Percentiles rank a stretch among this genome's conserved stretches.
Conservation (phyloP, 2,797 vertebrate species). For the Meriones psammophilus region DNA sequence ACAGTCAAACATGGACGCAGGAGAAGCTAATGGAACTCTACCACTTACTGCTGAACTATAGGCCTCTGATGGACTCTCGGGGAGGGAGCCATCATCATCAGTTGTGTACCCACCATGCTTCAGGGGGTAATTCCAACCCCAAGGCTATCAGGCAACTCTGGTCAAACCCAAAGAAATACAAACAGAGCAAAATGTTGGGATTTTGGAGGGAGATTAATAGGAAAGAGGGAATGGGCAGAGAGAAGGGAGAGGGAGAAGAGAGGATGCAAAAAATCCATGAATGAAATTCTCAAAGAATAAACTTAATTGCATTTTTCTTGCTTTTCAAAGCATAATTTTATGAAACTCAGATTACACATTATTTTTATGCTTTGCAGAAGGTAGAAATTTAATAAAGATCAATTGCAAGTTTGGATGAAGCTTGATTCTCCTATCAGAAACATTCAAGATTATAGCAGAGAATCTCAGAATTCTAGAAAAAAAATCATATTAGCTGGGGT, state of each 20-base stretch:
- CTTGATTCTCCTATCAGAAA: background rate
- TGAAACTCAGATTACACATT: background rate
- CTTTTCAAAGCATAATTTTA: background rate
- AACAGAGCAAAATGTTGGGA: background rate
- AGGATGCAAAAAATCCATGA: background rate
- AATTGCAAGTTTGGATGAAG: background rate
- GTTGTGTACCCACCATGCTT: background rate
- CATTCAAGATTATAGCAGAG: constrained; percentile 7
- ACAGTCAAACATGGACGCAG: background rate
- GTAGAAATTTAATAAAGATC: background rate
- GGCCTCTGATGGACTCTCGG: background rate
- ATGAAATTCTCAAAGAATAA: background rate
- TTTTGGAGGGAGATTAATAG: background rate
- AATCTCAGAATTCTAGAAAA: background rate
- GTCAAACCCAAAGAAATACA: background rate
- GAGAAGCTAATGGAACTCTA: background rate
- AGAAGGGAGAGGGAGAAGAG: background rate
- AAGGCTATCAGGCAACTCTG: background rate
- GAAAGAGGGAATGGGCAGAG: background rate
- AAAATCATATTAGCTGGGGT: background rate
- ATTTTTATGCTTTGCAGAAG: background rate
- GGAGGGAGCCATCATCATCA: background rate
- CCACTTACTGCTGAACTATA: background rate
- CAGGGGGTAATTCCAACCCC: background rate
- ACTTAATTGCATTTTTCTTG: background rate